Base-by-base conservation (phyloP, 2,888 invertebrate species). In the Pyrgus malvae region DNA sequence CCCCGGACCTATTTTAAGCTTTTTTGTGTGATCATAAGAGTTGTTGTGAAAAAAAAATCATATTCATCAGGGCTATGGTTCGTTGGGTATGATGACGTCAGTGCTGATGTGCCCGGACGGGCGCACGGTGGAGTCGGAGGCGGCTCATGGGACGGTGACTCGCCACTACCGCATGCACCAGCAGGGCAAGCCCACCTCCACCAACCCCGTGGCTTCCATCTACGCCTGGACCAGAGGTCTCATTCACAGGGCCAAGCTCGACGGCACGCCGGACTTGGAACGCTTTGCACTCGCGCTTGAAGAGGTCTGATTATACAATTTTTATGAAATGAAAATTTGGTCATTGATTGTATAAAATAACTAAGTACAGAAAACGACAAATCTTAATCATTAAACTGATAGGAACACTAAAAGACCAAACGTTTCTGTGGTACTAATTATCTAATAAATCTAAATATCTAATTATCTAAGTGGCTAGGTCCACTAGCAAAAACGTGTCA, bases 121-220 rank as follows among this genome's bases (percentile, higher is more conserved):
- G 1, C 95, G 95, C 78, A 97, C 97, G 0, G 93, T 97, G 58
- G 97, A 97, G 87, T 93, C 97, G 0, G 97, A 97, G 83, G 97
- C 97, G 29, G 97, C 97, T 40, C 97, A 97, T 83, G 97, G 97
- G 60, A 97, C 97, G 3, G 97, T 97, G 55, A 97, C 97, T 6
- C 92, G 97, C 51, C 97, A 97, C 90, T 97, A 95, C 89, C 93
- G 97, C 70, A 92, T 94, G 92, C 96, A 96, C 79, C 96, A 96
- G 83, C 94, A 96, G 88, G 97, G 97, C 53, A 92, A 94, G 71
- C 92, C 93, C 48, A 97, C 97, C 1, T 96, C 96, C 60, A 97
- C 97, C 54, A 97, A 97, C 85, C 97, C 97, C 7, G 94, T 97
- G 56, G 97, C 97, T 9, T 97, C 96, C 35, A 97, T 97, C 71